Percentiles rank a stretch among this genome's conserved stretches.
Conservation (phyloP, 2,888 invertebrate genomes). For the Odontocolon sp. region DNA sequence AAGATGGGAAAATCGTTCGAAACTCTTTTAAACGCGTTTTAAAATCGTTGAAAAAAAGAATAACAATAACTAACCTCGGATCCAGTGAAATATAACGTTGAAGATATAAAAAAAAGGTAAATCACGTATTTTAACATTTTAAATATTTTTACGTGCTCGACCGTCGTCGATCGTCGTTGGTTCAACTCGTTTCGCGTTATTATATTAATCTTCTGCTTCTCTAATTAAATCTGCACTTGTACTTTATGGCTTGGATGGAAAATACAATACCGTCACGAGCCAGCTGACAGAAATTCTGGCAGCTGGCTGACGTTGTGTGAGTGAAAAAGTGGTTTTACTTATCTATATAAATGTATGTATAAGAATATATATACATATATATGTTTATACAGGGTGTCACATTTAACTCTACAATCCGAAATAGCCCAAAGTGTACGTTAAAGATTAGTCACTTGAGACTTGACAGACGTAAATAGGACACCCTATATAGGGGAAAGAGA, state of each 20-base stretch:
- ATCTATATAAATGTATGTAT: too few species aligned
- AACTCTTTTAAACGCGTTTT: slow-evolving; percentile 53
- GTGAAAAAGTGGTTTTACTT: too few species aligned
- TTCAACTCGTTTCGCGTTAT: background rate
- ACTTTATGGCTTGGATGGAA: background rate
- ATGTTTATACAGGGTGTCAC: too few species aligned
- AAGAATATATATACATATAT: too few species aligned
- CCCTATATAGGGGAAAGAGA: too few species aligned
- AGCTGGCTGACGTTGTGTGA: slow-evolving; percentile 18
- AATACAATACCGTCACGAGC: slow-evolving; percentile 19
- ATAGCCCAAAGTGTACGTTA: too few species aligned
- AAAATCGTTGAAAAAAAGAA: slow-evolving; percentile 11
- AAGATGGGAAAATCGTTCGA: too few species aligned
- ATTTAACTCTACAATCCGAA: too few species aligned
- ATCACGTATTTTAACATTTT: slow-evolving; percentile 49
- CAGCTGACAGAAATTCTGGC: slow-evolving; percentile 21
- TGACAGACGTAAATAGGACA: too few species aligned
- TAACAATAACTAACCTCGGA: slow-evolving; percentile 52
- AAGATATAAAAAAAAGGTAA: slow-evolving; percentile 37
- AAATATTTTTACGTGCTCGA: background rate
- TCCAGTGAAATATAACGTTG: slow-evolving; percentile 39
- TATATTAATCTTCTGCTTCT: background rate
- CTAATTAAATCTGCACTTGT: slow-evolving; percentile 22
- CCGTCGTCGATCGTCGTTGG: too few species aligned
- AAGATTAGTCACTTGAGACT: too few species aligned